Evolutionary conservation across 1,140 invertebrate species (phyloP).

Genomic region (Lethocerus indicus): DNA sequence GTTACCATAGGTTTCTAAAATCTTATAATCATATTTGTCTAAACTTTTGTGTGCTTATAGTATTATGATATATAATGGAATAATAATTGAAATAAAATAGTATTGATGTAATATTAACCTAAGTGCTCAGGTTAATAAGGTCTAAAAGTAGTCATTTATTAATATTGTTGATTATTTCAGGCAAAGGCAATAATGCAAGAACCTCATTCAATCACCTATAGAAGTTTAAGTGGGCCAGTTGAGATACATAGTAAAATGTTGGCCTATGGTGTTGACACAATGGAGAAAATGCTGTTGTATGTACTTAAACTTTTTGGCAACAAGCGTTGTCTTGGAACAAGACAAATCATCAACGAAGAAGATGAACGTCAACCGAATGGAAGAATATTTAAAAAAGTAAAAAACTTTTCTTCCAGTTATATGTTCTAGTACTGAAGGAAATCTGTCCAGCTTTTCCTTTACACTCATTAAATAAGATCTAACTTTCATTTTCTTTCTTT

Average conservation of each 20-base stretch:
- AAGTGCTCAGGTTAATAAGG: too few species aligned
- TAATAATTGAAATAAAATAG: too few species aligned
- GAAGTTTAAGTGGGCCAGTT: constrained; percentile 45
- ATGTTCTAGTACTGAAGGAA: neutral
- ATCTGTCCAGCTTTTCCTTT: neutral
- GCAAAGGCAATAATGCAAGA: constrained; percentile 34
- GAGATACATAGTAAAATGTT: constrained; percentile 50
- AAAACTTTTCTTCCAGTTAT: constrained; percentile 3
- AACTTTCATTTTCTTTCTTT: constrained; percentile 17
- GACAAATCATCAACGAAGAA: constrained; percentile 80
- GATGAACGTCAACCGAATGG: constrained; percentile 89
- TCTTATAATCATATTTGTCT: neutral
- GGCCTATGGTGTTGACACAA: constrained; percentile 60
- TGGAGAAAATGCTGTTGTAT: constrained; percentile 72
- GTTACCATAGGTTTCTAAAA: neutral
- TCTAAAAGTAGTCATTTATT: too few species aligned
- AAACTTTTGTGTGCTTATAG: neutral
- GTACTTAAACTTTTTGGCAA: constrained; percentile 51
- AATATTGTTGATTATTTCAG: constrained; percentile 26
- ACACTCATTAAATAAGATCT: neutral
- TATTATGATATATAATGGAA: neutral
- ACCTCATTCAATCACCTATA: constrained; percentile 47
- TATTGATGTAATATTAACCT: too few species aligned
- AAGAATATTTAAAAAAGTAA: constrained; percentile 85
- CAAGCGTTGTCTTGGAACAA: constrained; percentile 71